Conservation (phyloP, 2,888 invertebrate species). For the Nomada fucata region DNA sequence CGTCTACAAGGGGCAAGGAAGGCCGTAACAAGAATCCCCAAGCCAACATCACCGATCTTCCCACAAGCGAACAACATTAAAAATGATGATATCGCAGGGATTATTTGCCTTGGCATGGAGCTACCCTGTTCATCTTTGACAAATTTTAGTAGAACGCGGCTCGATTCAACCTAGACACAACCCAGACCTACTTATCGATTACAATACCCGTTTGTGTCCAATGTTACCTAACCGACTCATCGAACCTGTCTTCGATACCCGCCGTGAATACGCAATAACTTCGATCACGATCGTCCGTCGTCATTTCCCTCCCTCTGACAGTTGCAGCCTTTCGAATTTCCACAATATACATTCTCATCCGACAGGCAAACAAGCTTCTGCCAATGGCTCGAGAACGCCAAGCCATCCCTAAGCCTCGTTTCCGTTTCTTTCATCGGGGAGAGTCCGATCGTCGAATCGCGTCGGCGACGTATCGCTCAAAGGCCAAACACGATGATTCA, state of each 20-base stretch:
- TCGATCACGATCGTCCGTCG: neutral
- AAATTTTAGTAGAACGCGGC: slow-evolving; percentile 40
- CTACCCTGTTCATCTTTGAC: slow-evolving; percentile 31
- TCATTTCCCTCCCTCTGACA: neutral
- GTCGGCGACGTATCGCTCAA: neutral
- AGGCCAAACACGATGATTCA: slow-evolving; percentile 12
- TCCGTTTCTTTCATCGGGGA: neutral
- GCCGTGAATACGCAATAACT: neutral
- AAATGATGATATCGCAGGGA: neutral
- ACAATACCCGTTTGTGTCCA: slow-evolving; percentile 25
- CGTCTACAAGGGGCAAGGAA: neutral
- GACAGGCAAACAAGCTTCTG: neutral
- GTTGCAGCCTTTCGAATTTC: neutral
- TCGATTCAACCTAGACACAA: slow-evolving; percentile 54
- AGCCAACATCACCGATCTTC: neutral
- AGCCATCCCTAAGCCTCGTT: neutral
- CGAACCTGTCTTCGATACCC: slow-evolving; percentile 1
- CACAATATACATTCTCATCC: neutral
- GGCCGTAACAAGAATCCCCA: neutral
- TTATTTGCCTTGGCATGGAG: slow-evolving; percentile 44
- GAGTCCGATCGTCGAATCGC: neutral
- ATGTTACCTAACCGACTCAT: slow-evolving; percentile 13
- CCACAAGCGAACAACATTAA: neutral
- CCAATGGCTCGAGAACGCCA: neutral
- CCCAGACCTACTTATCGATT: slow-evolving; percentile 59